Evolutionary conservation across 2,888 invertebrate genomes (phyloP), one percentile per base, ranked within the genome.

Genomic region (Volucella zonaria): DNA sequence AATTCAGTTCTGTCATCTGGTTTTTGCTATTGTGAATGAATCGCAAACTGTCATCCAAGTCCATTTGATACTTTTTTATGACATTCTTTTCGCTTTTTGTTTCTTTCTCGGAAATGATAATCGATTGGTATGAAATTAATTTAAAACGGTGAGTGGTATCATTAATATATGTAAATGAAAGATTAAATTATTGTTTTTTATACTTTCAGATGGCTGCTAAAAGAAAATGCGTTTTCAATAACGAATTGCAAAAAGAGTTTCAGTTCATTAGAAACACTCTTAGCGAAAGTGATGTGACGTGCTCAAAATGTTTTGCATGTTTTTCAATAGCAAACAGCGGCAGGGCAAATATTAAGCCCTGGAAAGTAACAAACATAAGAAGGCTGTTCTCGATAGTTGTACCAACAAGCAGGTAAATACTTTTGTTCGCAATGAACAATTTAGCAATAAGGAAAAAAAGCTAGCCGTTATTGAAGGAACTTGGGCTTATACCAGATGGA

Each of bases 391-490:
- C 23, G 59, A 56, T 38, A 54, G 38, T 42, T 49, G 40, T 31
- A 68, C 40, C 45, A 78, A 64, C 10, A 15, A n/a, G 40, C 42
- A 49, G 38, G 54, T 78, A 64, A 78, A 43, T 11, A 58, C 40
- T 40, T 58, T 68, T 61, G 47, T 64, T 51, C 15, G 62, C 42
- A 67, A 47, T 43, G 51, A 59, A 71, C 66, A 66, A 43, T 86
- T 79, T 56, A 74, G 73, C 42, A 77, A 81, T 42, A 85, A 68
- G 18, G 87, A 88, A 81, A 81, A 86, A 52, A 73, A 88, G 40
- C 61, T 88, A 45, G 87, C 88, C 58, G 52, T 79, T 75, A 66
- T 83, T n/a, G n/a, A n/a, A n/a, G n/a, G n/a, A n/a, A n/a, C n/a
- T n/a, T n/a, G n/a, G n/a, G n/a, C n/a, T n/a, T n/a, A n/a, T n/a